Evolutionary conservation across 2,113 vertebrate genomes (phyloP), one percentile per base, ranked within the genome.

Genomic region (Cebidichthys violaceus): DNA sequence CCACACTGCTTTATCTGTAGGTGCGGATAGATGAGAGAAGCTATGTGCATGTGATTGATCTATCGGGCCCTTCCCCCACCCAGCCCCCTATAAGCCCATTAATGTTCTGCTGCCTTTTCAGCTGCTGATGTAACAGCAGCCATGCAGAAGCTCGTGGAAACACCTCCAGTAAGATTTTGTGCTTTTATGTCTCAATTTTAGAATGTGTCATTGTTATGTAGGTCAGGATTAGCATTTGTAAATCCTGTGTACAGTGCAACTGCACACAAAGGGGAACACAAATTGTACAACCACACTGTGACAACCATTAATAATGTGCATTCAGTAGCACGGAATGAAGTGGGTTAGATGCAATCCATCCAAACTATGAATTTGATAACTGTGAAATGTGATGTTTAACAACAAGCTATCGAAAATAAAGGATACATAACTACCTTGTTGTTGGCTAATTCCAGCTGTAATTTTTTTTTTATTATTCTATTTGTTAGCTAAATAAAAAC

Each of bases 31-130:
- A 94, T 84, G 88, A 88, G 84, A 91, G 86, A 20, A 77, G 87
- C 86, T 88, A 70, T 89, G 89, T 85, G 85, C 81, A 62, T 88
- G 90, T 92, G 93, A 94, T 94, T 93, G 92, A 94, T 94, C 89
- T 88, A 81, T 77, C 55, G 54, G 47, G 84, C 91, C 89, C 92
- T 75, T 92, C 92, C 92, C 93, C 92, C 90, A 78, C 59, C 50
- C 74, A 76, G 59, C 66, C 79, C 83, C 75, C 81, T 57, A 59
- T 68, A 73, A 84, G 33, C 79, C 74, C 59, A 83, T 81, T 86
- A 89, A 86, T 74, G 86, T 79, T 79, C 60, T 70, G 65, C 15
- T 90, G 79, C 77, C 76, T 90, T 89, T 84, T 82, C 72, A 85
- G 73, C 75, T 85, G 79, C 82, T 89, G 82, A 86, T 83, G 71